phyloP scores from a whole-genome alignment of 1,140 invertebrate genomes.

The Sycophaga agraensis region DNA sequence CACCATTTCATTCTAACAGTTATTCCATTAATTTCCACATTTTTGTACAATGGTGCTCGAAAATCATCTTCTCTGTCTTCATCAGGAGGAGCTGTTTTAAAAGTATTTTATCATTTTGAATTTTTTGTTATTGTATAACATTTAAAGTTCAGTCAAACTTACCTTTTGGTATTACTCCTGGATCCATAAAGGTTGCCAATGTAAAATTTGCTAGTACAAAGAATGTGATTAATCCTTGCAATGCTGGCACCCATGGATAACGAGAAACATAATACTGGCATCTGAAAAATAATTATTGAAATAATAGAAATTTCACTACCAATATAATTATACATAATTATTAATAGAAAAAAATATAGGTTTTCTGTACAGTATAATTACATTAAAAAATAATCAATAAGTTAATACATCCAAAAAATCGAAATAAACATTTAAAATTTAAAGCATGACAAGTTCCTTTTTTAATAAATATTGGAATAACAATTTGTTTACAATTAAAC shows the following conservation, averaged over 20 bases:
- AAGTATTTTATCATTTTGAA: conserved; percentile 23
- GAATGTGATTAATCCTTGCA: conserved; percentile 92
- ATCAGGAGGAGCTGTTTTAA: conserved; percentile 84
- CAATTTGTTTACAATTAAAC: no score
- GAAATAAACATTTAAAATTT: no score
- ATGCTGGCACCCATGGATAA: conserved; percentile 86
- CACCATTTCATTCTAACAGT: conserved; percentile 99
- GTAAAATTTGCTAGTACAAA: conserved; percentile 98
- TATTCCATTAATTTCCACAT: conserved; percentile 96
- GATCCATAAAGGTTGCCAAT: conserved; percentile 98
- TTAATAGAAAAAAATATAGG: not conserved
- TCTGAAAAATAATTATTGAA: conserved; percentile 59
- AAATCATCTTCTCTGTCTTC: conserved; percentile 97
- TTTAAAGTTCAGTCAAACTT: conserved; percentile 32
- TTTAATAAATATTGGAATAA: no score
- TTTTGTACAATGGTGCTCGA: conserved; percentile 95
- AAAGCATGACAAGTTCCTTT: no score
- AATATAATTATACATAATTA: no score
- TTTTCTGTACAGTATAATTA: no score
- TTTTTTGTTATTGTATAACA: conserved; percentile 8
- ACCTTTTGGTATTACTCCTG: conserved; percentile 98
- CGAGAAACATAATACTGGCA: conserved; percentile 81
- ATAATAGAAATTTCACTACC: not conserved
- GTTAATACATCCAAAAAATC: no score
- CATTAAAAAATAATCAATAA: no score